Evolutionary conservation across 2,888 invertebrate species (phyloP).

Genomic region (Philopedon plagiatum): DNA sequence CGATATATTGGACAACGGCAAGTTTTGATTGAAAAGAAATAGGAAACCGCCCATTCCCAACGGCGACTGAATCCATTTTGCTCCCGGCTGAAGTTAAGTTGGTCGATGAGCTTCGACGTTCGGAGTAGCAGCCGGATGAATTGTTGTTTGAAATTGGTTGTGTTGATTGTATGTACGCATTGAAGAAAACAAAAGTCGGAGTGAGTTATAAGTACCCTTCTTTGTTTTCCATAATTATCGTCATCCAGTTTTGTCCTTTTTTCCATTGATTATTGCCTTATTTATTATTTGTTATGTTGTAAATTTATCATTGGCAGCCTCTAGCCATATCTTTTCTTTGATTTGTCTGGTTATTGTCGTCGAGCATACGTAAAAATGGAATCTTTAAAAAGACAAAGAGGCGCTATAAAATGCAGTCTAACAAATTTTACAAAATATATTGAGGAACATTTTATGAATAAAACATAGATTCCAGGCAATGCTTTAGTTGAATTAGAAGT

Average conservation of each 20-base stretch:
- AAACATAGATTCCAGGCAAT: not conserved
- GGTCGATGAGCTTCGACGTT: no score
- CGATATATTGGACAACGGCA: no score
- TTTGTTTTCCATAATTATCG: not conserved
- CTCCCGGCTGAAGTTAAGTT: no score
- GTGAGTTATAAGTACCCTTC: not conserved
- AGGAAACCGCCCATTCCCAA: no score
- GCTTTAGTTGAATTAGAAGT: slow-evolving; percentile 17
- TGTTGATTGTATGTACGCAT: no score
- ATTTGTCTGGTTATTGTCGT: no score
- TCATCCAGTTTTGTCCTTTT: not conserved
- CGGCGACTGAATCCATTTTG: no score
- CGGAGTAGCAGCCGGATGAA: no score
- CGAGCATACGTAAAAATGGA: not conserved
- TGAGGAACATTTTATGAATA: slow-evolving; percentile 16
- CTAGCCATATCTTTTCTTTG: not conserved
- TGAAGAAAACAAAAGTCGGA: no score
- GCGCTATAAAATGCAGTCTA: slow-evolving; percentile 7
- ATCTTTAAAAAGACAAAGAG: not conserved
- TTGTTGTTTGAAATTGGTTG: no score
- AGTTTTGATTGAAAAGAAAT: no score
- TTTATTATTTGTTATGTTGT: no score
- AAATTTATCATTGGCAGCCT: not conserved
- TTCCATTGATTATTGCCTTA: not conserved
- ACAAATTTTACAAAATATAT: slow-evolving; percentile 20